Conservation (phyloP, 2,113 vertebrate species). For the Ceyx margarethae region DNA sequence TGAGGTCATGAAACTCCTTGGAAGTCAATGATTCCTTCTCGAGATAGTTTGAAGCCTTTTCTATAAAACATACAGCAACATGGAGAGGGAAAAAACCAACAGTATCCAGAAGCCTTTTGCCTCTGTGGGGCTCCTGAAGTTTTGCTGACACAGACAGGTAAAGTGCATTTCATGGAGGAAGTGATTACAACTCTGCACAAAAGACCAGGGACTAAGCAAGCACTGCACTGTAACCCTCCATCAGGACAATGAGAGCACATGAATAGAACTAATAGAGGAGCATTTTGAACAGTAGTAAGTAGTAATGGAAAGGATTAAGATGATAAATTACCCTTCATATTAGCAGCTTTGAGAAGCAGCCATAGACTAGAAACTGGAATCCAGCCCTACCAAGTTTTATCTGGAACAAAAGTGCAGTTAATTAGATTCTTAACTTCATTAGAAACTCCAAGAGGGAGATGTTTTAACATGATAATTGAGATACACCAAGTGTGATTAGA, state of each 20-base stretch:
- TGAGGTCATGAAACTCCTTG: not conserved
- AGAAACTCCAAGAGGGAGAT: not conserved
- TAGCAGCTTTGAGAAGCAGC: not conserved
- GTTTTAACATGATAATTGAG: not conserved
- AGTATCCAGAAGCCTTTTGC: not conserved
- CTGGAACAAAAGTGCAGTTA: not conserved
- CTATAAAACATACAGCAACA: not conserved
- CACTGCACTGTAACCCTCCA: not conserved
- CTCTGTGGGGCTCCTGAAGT: not conserved
- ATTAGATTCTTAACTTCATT: not conserved
- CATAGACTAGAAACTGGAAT: not conserved
- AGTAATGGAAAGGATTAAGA: slow-evolving; percentile 16
- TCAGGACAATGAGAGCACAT: not conserved
- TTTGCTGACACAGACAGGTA: not conserved
- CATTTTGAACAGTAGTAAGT: not conserved
- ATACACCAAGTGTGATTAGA: not conserved
- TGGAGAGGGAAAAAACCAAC: not conserved
- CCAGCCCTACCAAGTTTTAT: not conserved
- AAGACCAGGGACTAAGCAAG: slow-evolving; percentile 4
- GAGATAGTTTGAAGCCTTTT: not conserved
- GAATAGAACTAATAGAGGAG: not conserved
- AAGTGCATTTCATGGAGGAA: not conserved
- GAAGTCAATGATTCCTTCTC: not conserved
- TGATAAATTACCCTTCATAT: not conserved
- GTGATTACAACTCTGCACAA: not conserved